phyloP scores from a whole-genome alignment of 2,113 vertebrate species.

The Melanocharis versteri region DNA sequence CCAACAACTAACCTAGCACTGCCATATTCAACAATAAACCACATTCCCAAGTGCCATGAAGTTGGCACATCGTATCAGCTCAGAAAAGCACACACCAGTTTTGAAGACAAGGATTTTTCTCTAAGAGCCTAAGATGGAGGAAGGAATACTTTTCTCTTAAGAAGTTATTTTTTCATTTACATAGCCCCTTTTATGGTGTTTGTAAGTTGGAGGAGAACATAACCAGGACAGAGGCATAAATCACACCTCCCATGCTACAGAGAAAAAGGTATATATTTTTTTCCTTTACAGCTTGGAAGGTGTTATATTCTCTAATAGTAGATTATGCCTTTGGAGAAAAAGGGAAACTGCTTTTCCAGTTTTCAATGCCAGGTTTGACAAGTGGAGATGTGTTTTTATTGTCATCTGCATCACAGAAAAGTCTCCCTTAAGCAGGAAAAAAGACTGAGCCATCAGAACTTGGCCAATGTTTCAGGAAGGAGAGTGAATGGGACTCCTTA shows the following conservation, averaged over 20 bases:
- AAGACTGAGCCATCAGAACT: background rate
- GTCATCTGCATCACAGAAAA: background rate
- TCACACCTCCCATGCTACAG: fast-evolving
- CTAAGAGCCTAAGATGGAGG: background rate
- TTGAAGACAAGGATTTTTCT: background rate
- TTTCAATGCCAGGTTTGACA: background rate
- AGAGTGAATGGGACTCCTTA: background rate
- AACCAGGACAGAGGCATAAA: background rate
- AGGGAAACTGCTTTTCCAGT: background rate
- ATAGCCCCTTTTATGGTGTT: background rate
- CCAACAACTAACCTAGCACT: background rate
- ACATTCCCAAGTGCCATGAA: background rate
- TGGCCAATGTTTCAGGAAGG: background rate
- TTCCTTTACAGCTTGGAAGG: background rate
- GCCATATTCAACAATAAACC: background rate
- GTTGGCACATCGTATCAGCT: background rate
- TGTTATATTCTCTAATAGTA: background rate
- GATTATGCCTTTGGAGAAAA: background rate
- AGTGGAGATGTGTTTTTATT: background rate
- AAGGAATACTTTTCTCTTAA: background rate
- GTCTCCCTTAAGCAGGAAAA: background rate
- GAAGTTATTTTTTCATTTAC: background rate
- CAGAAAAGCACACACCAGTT: background rate
- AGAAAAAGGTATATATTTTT: background rate
- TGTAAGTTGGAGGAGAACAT: background rate